Base-by-base conservation (phyloP, 2,797 vertebrate genomes). In the Poliocrania exsul region DNA sequence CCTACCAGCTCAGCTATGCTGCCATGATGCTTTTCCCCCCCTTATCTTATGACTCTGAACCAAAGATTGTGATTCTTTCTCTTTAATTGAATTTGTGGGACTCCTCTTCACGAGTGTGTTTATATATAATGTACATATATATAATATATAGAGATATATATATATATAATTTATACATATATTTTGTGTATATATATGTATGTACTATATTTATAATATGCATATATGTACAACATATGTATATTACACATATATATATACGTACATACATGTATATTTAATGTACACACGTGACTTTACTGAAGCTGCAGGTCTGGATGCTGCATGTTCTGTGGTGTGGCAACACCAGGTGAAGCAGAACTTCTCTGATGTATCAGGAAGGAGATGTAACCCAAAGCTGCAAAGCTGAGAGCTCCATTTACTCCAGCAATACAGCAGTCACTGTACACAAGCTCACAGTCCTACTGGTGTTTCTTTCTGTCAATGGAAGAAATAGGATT, bases 251-350 rank as follows among this genome's bases (percentile, higher is more conserved):
- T 9, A 29, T 29, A 31, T 53, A 31, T 13, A 53, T 11, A 53
- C 28, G 26, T 12, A 53, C 51, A 31, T 53, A 31, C 18, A 53
- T 53, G 51, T 53, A 13, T 15, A 8, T 12, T 5, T 23, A n/a
- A 38, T 13, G 57, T 10, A 37, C 18, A 21, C 18, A 25, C 16
- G 13, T 49, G 44, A 24, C 18, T 86, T 89, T 11, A 44, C 4
- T 83, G 26, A 65, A 75, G 67, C 15, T 35, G 26, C 62, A 8
- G 25, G 23, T 54, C 40, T 80, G 60, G 25, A 25, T 69, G 50
- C 18, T 80, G 11, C 14, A 2, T 0, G 0, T 72, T 69, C 70
- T 60, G 29, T 47, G 35, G 25, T 3, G 13, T 47, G 31, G 40
- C 49, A 24, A 2, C 29, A 14, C 25, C 33, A 31, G 37, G 29